phyloP scores from a whole-genome alignment of 2,113 vertebrate genomes.

The Barbus barbus region DNA sequence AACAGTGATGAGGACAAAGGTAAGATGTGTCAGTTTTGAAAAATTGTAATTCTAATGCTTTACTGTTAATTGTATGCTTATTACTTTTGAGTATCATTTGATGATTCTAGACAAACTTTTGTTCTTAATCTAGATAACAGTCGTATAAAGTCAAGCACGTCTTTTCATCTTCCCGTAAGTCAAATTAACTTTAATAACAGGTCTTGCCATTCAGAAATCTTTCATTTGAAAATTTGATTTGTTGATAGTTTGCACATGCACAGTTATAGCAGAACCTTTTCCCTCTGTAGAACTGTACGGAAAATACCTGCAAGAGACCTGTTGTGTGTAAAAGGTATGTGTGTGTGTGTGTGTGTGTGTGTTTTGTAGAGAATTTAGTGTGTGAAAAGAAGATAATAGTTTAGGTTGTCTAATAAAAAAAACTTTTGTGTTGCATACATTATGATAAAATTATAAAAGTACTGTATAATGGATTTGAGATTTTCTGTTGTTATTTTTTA shows the following conservation, averaged over 20 bases:
- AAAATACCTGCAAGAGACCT: constrained; percentile 63
- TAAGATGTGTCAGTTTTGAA: constrained; percentile 37
- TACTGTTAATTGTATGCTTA: not conserved
- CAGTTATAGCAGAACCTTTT: not conserved
- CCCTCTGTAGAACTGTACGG: constrained; percentile 70
- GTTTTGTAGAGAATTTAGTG: not conserved
- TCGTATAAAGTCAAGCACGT: not conserved
- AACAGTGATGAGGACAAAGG: constrained; percentile 21
- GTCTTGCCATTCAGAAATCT: not conserved
- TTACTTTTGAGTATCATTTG: not conserved
- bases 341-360: constrained; percentile 23
- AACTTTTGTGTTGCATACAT: not conserved
- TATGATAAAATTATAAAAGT: not conserved
- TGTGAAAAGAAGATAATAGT: not conserved
- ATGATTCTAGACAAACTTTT: not conserved
- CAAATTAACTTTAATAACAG: not conserved
- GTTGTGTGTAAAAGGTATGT: constrained; percentile 72
- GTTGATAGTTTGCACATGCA: not conserved
- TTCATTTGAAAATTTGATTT: not conserved
- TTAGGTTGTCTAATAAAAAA: not conserved
- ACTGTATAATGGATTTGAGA: not conserved
- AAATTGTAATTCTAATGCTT: not conserved
- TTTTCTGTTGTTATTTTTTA: not conserved
- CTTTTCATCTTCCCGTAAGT: constrained; percentile 64
- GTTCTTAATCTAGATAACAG: constrained; percentile 46